A percentile compares a stretch with the other conserved stretches of the same genome.
Conservation (phyloP, 2,888 invertebrate species). For the Mystacides longicornis region DNA sequence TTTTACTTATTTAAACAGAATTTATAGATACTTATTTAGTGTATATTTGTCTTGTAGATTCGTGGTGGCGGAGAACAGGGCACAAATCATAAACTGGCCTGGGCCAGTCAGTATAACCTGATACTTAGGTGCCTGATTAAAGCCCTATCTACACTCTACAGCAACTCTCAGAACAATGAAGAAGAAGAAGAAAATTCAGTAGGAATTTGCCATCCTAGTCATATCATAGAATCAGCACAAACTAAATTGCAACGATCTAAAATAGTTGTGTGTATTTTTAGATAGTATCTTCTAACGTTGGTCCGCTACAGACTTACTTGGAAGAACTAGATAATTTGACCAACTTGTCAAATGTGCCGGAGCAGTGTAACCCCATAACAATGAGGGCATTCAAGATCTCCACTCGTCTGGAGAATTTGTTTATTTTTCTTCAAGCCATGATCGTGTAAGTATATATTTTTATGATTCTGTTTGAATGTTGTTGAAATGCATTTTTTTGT, state of each 20-base stretch:
- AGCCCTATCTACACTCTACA: conserved; percentile 19
- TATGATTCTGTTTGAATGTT: neutral
- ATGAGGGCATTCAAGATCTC: conserved; percentile 15
- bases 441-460: conserved; percentile 16
- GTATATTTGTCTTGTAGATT: conserved; percentile 19
- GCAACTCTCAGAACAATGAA: neutral
- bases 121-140: conserved; percentile 29
- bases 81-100: conserved; percentile 30
- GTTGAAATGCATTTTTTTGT: too few species aligned
- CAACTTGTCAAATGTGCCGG: conserved; percentile 8
- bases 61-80: conserved; percentile 31
- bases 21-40: too few species aligned
- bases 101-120: conserved; percentile 30
- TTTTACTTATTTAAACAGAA: too few species aligned
- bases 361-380: conserved; percentile 11
- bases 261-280: neutral
- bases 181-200: neutral
- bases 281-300: neutral
- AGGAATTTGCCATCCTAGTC: too few species aligned
- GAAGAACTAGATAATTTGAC: neutral
- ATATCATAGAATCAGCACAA: neutral
- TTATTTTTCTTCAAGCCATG: conserved; percentile 23
- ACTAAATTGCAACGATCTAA: neutral
- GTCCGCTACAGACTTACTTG: neutral
- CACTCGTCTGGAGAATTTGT: conserved; percentile 21